These are phyloP conservation scores for Cossypha polioptera DNA, from an alignment of 2,797 vertebrate species.

Conservation along the genomic window DNA sequence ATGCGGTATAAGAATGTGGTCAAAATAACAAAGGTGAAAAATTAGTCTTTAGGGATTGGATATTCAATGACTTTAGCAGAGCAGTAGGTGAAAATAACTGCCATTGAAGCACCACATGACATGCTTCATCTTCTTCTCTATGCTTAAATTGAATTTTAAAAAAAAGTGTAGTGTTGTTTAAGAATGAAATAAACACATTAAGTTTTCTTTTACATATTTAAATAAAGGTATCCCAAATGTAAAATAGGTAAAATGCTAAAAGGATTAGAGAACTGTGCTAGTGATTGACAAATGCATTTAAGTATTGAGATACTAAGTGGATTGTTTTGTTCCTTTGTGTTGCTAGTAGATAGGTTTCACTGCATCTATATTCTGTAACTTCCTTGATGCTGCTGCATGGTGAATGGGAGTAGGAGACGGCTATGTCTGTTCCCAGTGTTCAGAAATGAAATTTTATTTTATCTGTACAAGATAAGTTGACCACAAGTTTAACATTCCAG, in stretches of 20 bases:
- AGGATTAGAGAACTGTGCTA: background rate
- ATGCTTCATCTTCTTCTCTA: background rate
- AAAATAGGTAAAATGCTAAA: background rate
- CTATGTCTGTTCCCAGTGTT: background rate
- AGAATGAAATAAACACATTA: background rate
- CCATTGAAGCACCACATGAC: background rate
- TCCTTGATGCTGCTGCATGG: background rate
- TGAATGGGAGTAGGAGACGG: background rate
- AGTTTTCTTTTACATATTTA: background rate
- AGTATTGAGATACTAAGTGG: background rate
- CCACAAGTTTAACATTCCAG: background rate
- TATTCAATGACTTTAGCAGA: background rate
- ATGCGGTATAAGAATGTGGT: background rate
- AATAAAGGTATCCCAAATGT: background rate
- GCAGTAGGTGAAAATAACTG: background rate
- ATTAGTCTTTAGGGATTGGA: background rate
- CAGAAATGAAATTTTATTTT: background rate
- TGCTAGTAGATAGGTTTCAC: background rate
- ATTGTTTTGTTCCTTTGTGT: background rate
- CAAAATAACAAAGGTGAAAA: background rate
- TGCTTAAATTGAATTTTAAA: background rate
- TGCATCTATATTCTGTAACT: background rate
- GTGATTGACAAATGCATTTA: background rate
- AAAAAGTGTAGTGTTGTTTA: background rate
- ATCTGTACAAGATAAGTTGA: background rate